Conservation (phyloP, 2,113 vertebrate genomes). For the Centropus bengalensis region DNA sequence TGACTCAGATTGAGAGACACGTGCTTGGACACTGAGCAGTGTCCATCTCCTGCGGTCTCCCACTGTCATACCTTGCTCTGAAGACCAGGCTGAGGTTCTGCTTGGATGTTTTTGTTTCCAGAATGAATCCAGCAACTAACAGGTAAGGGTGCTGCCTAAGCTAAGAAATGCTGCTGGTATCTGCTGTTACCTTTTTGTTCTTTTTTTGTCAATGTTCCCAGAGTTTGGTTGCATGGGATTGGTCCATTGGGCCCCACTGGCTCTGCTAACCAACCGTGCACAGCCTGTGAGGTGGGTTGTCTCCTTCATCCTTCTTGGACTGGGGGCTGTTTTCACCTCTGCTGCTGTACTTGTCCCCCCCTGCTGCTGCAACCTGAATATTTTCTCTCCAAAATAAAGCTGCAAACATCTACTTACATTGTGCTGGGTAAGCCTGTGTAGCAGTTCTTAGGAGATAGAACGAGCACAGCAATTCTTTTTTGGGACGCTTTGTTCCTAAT, state of each 20-base stretch:
- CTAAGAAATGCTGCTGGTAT: background rate
- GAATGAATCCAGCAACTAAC: fast-evolving
- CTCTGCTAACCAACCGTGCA: fast-evolving
- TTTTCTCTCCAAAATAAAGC: slow-evolving; percentile 17
- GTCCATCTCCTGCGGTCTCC: background rate
- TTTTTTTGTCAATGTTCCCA: background rate
- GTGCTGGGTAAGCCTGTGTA: background rate
- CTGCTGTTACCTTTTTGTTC: background rate
- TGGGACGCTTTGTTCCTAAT: slow-evolving; percentile 54
- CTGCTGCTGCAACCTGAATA: background rate
- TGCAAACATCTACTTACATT: background rate
- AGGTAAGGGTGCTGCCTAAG: background rate
- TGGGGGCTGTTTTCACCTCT: background rate
- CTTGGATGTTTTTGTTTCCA: background rate
- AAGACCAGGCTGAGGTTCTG: background rate
- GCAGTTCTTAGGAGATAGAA: slow-evolving; percentile 4
- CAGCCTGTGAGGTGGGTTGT: background rate
- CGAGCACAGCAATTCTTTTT: slow-evolving; percentile 28
- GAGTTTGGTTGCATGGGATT: background rate
- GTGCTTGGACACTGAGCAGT: background rate
- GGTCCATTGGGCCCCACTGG: background rate
- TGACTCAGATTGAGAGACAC: fast-evolving
- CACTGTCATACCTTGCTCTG: background rate
- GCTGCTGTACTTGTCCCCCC: background rate
- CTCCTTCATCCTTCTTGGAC: fast-evolving